Percentiles rank a stretch among this genome's conserved stretches.
These are phyloP conservation scores for Athetis lepigone DNA, from an alignment of 2,888 invertebrate species.

Conservation along the genomic window DNA sequence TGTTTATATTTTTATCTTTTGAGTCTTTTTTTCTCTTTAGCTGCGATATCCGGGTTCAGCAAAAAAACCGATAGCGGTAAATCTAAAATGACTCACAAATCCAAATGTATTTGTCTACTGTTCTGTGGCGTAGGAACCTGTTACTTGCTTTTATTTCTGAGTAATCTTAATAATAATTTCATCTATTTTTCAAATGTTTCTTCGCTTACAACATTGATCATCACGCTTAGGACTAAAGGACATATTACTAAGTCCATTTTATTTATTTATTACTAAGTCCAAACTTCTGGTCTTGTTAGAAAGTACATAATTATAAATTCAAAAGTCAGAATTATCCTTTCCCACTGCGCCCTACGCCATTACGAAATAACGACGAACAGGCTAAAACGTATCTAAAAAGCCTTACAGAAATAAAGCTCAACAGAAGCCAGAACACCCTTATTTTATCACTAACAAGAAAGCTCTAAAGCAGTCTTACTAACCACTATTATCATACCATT, in stretches of 20 bases:
- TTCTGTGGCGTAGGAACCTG: background rate
- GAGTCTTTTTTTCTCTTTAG: background rate
- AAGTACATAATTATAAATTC: too few species aligned
- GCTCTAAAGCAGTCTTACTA: background rate
- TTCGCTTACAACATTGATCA: too few species aligned
- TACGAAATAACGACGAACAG: too few species aligned
- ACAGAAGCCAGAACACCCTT: background rate
- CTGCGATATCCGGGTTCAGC: slow-evolving; percentile 31
- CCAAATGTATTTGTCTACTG: background rate
- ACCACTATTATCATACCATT: slow-evolving; percentile 39
- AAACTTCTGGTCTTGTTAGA: too few species aligned
- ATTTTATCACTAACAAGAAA: slow-evolving; percentile 1
- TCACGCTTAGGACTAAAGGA: too few species aligned
- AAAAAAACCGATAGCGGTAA: background rate
- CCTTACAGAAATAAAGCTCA: background rate
- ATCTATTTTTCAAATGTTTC: too few species aligned
- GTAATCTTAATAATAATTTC: too few species aligned
- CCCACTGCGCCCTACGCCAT: too few species aligned
- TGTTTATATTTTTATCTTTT: slow-evolving; percentile 25
- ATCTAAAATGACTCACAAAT: background rate
- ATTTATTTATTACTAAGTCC: too few species aligned
- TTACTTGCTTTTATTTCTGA: background rate
- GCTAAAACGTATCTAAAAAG: too few species aligned
- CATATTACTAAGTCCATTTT: too few species aligned
- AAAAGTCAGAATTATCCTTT: too few species aligned